Conservation (phyloP, 2,888 invertebrate genomes). For the Dolichomitus sp. region DNA sequence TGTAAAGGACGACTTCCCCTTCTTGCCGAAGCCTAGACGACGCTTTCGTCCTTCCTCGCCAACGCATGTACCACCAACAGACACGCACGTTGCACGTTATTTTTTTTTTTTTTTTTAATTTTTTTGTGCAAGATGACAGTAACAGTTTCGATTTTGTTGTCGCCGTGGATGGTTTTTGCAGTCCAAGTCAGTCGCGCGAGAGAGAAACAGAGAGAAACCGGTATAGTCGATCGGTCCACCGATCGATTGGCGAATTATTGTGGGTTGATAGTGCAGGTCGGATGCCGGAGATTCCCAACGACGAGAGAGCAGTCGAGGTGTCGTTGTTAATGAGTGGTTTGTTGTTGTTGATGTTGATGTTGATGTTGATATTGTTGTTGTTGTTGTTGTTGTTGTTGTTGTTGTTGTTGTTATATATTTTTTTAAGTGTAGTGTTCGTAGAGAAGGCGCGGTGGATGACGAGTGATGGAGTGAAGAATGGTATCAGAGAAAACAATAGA, state of each 20-base stretch:
- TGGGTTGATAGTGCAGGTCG: conserved; percentile 76
- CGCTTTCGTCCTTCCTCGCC: conserved; percentile 94
- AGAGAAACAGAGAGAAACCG: conserved; percentile 39
- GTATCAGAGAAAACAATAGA: conserved; percentile 73
- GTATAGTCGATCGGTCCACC: conserved; percentile 75
- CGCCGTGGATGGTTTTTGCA: conserved; percentile 41
- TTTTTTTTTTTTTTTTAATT: conserved; percentile 23
- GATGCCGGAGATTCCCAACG: conserved; percentile 81
- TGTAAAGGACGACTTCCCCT: conserved; percentile 98
- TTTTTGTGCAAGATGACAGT: conserved; percentile 47
- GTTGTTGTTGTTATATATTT: conserved; percentile 75
- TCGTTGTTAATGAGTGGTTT: conserved; percentile 60
- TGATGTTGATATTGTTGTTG: conserved; percentile 71
- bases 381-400: conserved; percentile 66
- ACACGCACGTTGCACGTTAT: conserved; percentile 83
- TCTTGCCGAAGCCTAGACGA: conserved; percentile 97
- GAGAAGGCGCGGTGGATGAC: conserved; percentile 63
- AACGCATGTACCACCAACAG: conserved; percentile 85
- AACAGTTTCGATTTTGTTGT: conserved; percentile 43
- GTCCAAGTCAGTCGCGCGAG: conserved; percentile 51
- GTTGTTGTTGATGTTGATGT: conserved; percentile 61
- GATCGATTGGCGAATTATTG: conserved; percentile 76
- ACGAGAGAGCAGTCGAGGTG: conserved; percentile 79
- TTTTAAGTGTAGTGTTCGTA: conserved; percentile 70
- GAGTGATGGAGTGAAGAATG: conserved; percentile 81